Evolutionary conservation across 1,140 invertebrate species (phyloP), one percentile per base, ranked within the genome.

Genomic region (Phocides pigmalion): DNA sequence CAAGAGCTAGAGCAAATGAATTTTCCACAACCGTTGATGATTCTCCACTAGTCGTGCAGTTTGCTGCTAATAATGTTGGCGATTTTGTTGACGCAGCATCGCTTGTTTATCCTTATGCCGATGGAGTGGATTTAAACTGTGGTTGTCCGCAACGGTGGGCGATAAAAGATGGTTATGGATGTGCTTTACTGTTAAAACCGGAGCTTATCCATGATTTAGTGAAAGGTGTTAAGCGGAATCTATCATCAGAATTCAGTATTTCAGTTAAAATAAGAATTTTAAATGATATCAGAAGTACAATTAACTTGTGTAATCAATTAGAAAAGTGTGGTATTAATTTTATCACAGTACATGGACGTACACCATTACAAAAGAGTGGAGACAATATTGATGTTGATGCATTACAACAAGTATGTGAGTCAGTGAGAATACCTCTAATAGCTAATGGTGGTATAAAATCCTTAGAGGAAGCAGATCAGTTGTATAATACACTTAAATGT

Each of bases 131-230:
- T 93, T 91, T 99, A 25, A 99, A 99, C 84, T 99, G 98, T 93
- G 98, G 98, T 5, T 99, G 98, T 80, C 98, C 98, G 8, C 98
- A 99, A 90, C 93, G 95, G 64, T 99, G 98, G 98, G 98, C 98
- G 0, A 96, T 97, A 82, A 94, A 96, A 78, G 96, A 98, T 82
- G 97, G 97, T 12, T 97, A 97, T 85, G 98, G 98, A 6, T 96
- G 96, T 74, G 95, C 95, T 69, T 85, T 99, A 63, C 91, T 99
- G 5, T 94, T 93, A 3, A 95, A 97, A 76, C 98, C 98, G 17
- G 95, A 99, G 74, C 63, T 96, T 5, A 95, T 99, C 6, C 94
- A 93, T 76, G 96, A 98, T 72, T 93, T 99, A 73, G 93, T 99
- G 1, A 92, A 91, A 74, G 94, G 95, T 81, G 94, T 97, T 6